phyloP scores from a whole-genome alignment of 1,140 invertebrate genomes.

The Polypedilum vanderplanki region DNA sequence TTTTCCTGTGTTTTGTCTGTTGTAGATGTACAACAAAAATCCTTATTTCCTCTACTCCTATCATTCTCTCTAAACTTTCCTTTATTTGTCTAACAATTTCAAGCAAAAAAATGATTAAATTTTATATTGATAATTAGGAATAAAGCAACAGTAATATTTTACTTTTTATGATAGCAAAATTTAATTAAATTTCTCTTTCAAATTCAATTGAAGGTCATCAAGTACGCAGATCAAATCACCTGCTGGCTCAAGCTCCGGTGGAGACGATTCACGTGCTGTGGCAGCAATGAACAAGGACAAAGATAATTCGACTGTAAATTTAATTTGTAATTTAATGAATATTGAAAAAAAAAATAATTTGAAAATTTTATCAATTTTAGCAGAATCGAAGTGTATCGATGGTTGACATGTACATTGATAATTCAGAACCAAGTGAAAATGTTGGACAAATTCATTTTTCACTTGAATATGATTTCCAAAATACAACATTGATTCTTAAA shows the following conservation, averaged over 20 bases:
- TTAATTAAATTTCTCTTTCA: background rate
- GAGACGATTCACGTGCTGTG: constrained; percentile 29
- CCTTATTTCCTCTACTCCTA: no score
- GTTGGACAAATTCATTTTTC: constrained; percentile 93
- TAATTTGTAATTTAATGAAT: background rate
- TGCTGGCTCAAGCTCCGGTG: constrained; percentile 55
- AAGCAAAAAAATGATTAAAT: no score
- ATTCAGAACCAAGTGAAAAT: constrained; percentile 81
- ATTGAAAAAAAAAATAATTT: constrained; percentile 10
- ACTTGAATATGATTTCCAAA: constrained; percentile 91
- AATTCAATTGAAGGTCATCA: background rate
- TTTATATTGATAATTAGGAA: no score
- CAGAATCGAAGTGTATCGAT: constrained; percentile 86
- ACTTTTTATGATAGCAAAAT: no score
- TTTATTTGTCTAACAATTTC: no score
- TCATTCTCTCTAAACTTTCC: no score
- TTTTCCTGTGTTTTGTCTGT: no score
- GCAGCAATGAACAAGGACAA: constrained; percentile 35
- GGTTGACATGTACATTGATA: constrained; percentile 92
- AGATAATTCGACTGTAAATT: constrained; percentile 36
- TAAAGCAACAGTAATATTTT: no score
- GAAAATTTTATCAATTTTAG: constrained; percentile 44
- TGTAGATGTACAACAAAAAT: no score
- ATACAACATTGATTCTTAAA: constrained; percentile 83
- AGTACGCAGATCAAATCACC: constrained; percentile 64